Conservation (phyloP, 2,888 invertebrate genomes). For the Taenaris catops region DNA sequence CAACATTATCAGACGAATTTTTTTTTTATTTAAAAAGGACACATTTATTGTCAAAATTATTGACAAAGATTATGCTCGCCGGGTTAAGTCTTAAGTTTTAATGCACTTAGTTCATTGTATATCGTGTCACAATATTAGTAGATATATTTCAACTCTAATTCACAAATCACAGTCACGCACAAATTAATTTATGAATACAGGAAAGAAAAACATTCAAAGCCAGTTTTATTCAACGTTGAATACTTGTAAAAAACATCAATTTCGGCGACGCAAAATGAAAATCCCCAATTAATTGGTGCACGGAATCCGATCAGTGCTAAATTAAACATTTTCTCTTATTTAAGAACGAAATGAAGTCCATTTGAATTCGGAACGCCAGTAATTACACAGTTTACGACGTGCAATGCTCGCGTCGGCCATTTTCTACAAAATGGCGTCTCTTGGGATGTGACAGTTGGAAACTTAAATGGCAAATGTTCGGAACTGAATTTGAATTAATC, state of each 20-base stretch:
- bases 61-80: too few species aligned
- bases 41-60: too few species aligned
- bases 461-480: constrained; percentile 60
- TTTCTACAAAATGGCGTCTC: constrained; percentile 38
- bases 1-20: too few species aligned
- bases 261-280: constrained; percentile 35
- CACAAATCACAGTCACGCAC: too few species aligned
- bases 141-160: too few species aligned
- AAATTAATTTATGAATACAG: too few species aligned
- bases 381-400: constrained; percentile 78
- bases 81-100: too few species aligned
- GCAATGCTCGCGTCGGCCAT: constrained; percentile 54
- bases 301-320: constrained; percentile 57
- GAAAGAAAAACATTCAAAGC: too few species aligned
- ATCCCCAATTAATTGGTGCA: constrained; percentile 73
- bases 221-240: constrained; percentile 18
- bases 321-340: constrained; percentile 79
- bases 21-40: too few species aligned
- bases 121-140: too few species aligned
- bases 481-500: constrained; percentile 57
- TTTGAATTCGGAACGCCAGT: constrained; percentile 68
- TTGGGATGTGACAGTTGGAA: constrained; percentile 30
- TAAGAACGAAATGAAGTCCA: constrained; percentile 76
- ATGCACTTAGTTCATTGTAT: too few species aligned
- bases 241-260: constrained; percentile 11